A percentile compares a stretch with the other conserved stretches of the same genome.
phyloP scores from a whole-genome alignment of 2,797 vertebrate genomes.

The Kryptolebias ocellatus region DNA sequence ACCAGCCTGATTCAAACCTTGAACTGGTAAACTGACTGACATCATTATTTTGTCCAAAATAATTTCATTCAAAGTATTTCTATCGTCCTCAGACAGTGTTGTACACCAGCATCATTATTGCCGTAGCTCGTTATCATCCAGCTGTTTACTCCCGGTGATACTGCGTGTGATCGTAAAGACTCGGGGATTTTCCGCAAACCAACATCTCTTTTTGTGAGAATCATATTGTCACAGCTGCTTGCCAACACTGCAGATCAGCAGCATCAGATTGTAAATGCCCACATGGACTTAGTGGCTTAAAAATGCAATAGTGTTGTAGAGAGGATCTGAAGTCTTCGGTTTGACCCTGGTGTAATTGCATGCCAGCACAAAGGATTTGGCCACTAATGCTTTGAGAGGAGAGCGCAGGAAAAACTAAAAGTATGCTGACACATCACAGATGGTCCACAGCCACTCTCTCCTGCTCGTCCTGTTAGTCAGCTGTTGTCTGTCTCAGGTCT shows the following conservation, averaged over 20 bases:
- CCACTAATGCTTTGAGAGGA: constrained; percentile 73
- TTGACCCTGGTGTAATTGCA: constrained; percentile 77
- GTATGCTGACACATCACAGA: constrained; percentile 77
- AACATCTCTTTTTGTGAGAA: constrained; percentile 38
- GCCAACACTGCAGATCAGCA: constrained; percentile 65
- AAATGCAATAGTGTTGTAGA: constrained; percentile 70
- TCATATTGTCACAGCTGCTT: constrained; percentile 59
- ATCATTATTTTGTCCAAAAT: too few relatives aligned
- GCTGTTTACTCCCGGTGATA: constrained; percentile 18
- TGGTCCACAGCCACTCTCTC: constrained; percentile 64
- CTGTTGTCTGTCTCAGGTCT: constrained; percentile 63
- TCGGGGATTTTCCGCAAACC: constrained; percentile 34
- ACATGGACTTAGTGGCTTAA: constrained; percentile 77
- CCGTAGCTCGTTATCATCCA: constrained; percentile 12
- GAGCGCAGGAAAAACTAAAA: constrained; percentile 25
- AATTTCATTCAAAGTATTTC: too few relatives aligned
- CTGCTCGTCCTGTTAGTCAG: constrained; percentile 62
- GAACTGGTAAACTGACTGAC: too few relatives aligned
- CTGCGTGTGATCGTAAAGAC: constrained; percentile 13
- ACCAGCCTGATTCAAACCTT: too few relatives aligned
- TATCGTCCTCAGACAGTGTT: too few relatives aligned
- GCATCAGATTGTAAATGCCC: constrained; percentile 73
- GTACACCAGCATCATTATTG: too few relatives aligned
- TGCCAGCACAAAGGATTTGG: constrained; percentile 83
- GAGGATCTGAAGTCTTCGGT: constrained; percentile 68